Evolutionary conservation across 2,113 vertebrate species (phyloP), one percentile per base, ranked within the genome.

Genomic region (Canis aureus): DNA sequence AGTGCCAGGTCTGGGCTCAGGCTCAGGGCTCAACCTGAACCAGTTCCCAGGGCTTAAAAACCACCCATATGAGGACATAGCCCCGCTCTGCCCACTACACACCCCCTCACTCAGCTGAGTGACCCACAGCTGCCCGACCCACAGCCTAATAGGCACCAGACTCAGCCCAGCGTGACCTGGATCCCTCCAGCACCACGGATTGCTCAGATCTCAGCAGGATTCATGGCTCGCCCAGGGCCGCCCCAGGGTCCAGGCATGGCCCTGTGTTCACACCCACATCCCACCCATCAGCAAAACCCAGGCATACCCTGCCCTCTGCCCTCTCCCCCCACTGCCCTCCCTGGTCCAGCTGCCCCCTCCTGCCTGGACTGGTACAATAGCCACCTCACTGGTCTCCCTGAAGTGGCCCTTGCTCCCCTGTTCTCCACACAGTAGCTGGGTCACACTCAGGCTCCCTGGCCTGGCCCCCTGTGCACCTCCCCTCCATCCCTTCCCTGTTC

Each of bases 121-220:
- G 6, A 22, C 60, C 13, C 7, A 25, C 2, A 59, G 59, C 10
- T 2, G 19, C 84, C 60, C 1, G 0, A 27, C 8, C 1, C 43
- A 43, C 43, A 43, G 7, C 69, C 49, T 12, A 1, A 1, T 0
- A 4, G 43, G 11, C 60, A 17, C 79, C 20, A 10, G 51, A 17
- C 51, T 22, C 8, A 13, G 11, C 59, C 57, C 4, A 3, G 5
- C 0, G 13, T 20, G 51, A 12, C 67, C 60, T 55, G 1, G 2
- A 32, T 5, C 49, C 55, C 1, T 0, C 0, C 0, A 25, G 60
- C 0, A 5, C 12, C 17, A n/a, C 0, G 0, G 43, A 53, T 5
- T 2, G 13, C 59, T 79, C 22, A 0, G 76, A 53, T 15, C 84
- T 35, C 84, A 62, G 17, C 17, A 3, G 35, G 74, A 32, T 9